These are phyloP conservation scores for Noctuana brunneofusca DNA, from an alignment of 2,888 invertebrate genomes.

Conservation along the genomic window DNA sequence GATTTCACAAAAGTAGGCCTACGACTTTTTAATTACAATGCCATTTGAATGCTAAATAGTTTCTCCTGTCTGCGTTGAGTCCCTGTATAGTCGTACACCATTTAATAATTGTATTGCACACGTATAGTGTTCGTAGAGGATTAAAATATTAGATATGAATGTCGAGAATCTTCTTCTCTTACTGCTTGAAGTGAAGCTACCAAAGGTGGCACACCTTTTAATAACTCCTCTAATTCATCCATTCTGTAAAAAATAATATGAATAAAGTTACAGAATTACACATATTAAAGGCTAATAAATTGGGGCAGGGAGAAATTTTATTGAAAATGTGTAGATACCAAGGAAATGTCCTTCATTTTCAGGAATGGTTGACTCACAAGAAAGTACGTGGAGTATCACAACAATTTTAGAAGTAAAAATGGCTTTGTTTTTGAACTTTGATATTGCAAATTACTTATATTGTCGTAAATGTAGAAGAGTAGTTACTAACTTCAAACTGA, in stretches of 20 bases:
- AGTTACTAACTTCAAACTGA: slow-evolving; percentile 83
- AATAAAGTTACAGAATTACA: neutral
- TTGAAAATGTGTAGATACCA: no score
- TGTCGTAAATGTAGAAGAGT: no score
- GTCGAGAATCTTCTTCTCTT: slow-evolving; percentile 95
- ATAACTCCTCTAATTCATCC: slow-evolving; percentile 88
- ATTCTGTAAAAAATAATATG: slow-evolving; percentile 76
- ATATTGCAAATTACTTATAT: no score
- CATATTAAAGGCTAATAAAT: no score
- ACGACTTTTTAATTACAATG: slow-evolving; percentile 3
- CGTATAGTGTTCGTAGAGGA: slow-evolving; percentile 33
- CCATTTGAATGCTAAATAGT: slow-evolving; percentile 10
- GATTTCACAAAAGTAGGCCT: slow-evolving; percentile 2
- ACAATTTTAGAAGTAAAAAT: no score
- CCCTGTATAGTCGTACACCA: neutral
- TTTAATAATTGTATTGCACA: neutral
- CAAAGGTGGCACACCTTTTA: slow-evolving; percentile 90
- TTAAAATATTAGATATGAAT: slow-evolving; percentile 84
- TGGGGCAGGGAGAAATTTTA: no score
- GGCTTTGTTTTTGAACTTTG: no score
- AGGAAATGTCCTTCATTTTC: no score
- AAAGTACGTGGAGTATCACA: no score
- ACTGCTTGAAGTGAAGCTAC: slow-evolving; percentile 92
- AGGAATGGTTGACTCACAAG: no score
- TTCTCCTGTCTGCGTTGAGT: slow-evolving; percentile 8